A percentile compares a stretch with the other conserved stretches of the same genome.
Evolutionary conservation across 2,888 invertebrate genomes (phyloP).

Genomic region (Lathronympha strigana): DNA sequence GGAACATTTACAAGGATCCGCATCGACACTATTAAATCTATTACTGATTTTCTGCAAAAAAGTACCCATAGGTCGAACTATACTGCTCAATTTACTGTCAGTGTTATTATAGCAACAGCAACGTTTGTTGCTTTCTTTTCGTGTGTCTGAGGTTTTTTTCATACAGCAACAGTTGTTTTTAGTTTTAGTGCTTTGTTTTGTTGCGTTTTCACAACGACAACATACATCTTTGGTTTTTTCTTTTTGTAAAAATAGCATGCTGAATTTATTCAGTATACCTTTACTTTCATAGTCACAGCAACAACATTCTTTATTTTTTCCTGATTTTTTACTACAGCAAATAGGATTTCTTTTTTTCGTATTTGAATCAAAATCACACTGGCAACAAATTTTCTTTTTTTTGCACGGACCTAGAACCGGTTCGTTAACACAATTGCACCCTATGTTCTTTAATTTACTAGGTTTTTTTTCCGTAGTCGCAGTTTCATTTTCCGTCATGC

Average conservation of each 20-base stretch:
- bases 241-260: not conserved
- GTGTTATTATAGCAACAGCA: not conserved
- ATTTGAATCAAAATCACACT: not conserved
- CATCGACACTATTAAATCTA: not conserved
- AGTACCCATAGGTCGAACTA: not conserved
- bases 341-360: not conserved
- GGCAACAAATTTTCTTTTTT: not conserved
- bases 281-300: too few species aligned
- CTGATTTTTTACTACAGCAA: not conserved
- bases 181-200: too few species aligned
- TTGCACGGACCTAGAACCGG: not conserved
- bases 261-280: too few species aligned
- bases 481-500: too few species aligned
- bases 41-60: not conserved
- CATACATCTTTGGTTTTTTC: not conserved
- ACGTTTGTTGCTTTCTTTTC: not conserved
- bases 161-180: too few species aligned
- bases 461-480: not conserved
- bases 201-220: not conserved
- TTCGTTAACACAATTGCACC: slow-evolving; percentile 11
- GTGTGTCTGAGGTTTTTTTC: not conserved
- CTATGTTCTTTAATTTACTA: not conserved
- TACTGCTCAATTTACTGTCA: not conserved
- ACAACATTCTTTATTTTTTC: too few species aligned
- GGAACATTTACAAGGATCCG: not conserved